Evolutionary conservation across 1,140 invertebrate species (phyloP).

Genomic region (Akabosia matsudoensis): DNA sequence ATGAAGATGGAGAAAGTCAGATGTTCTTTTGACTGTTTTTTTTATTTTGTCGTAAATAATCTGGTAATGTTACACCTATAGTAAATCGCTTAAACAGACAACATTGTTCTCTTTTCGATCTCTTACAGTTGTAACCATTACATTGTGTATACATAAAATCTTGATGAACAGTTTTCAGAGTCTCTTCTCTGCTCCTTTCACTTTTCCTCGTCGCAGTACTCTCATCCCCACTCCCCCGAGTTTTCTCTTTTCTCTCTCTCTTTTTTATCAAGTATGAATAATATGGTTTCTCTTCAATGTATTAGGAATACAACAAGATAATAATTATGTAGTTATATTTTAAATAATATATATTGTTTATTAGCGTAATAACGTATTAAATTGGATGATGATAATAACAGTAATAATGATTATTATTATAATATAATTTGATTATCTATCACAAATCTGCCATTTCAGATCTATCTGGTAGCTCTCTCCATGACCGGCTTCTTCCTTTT

Average conservation of each 20-base stretch:
- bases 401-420: background rate
- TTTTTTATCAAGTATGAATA: background rate
- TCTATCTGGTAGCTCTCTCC: constrained; percentile 21
- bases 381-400: background rate
- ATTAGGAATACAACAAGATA: constrained; percentile 7
- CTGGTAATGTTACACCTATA: constrained; percentile 24
- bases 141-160: background rate
- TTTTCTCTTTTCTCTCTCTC: background rate
- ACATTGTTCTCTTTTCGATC: background rate
- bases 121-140: background rate
- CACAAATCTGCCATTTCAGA: constrained; percentile 23
- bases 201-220: background rate
- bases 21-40: background rate
- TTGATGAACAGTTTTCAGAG: background rate
- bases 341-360: background rate
- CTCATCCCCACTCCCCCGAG: background rate
- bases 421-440: constrained; percentile 17
- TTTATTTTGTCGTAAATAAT: constrained; percentile 17
- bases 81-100: background rate
- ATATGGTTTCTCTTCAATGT: background rate
- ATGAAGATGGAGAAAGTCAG: too few species aligned
- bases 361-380: constrained; percentile 9
- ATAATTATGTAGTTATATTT: background rate
- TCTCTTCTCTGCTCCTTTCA: too few species aligned
- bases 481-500: background rate